Evolutionary conservation across 1,140 invertebrate species (phyloP), one percentile per base, ranked within the genome.

Genomic region (Aphis craccivora): DNA sequence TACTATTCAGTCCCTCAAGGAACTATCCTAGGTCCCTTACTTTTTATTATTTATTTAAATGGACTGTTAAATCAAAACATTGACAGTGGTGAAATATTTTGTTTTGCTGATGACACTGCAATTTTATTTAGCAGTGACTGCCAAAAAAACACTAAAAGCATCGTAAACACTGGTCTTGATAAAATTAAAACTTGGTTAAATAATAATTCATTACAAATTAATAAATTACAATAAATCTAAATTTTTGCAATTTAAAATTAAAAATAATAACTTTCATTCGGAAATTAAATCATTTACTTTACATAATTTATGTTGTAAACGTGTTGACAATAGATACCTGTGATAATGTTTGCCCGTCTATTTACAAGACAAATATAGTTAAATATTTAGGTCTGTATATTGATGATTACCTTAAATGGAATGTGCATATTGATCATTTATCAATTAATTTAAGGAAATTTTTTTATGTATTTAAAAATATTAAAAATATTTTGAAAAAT

Each of bases 191-290:
- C 22, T 48, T 87, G 45, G 86, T 51, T 48, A 20, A 30, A 87
- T 87, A 87, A 87, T 87, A 87, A 87, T n/a, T 87, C 86, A 48
- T 23, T 87, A 0, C 43, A 87, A 87, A 87, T 51, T 48, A 45
- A n/a, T n/a, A n/a, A 45, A 87, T 87, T 48, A 43, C 9, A 4
- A 51, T 87, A 87, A 48, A 87, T 87, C 43, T 40, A 48, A n/a
- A 87, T 87, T 87, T 51, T 35, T 87, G 14, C 14, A 87, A 51
- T 87, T 87, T 51, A 1, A 87, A 51, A 87, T 87, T 18, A 87
- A 48, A 87, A 87, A 48, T n/a, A 87, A 30, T 87, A n/a, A 45
- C 14, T 20, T 2, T 0, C 23, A n/a, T 37, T 48, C 22, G 14
- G 11, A 87, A 48, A 25, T 87, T 48, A 23, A 45, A 18, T 45